phyloP scores from a whole-genome alignment of 2,888 invertebrate genomes.

The Buathra laborator region DNA sequence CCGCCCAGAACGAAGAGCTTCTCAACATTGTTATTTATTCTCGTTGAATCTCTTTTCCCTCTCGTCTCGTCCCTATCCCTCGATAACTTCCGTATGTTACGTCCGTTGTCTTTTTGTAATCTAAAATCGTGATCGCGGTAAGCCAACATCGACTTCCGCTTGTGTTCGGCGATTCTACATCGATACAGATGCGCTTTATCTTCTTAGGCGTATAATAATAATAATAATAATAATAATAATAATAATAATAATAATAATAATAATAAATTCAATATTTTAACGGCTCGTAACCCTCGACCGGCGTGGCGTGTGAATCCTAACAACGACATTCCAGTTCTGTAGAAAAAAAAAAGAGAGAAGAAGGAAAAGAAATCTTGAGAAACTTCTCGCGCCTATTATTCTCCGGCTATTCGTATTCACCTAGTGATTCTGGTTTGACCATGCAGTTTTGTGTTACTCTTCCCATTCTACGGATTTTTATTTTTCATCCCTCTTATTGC shows the following conservation, averaged over 20 bases:
- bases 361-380: slow-evolving; percentile 34
- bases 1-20: slow-evolving; percentile 1
- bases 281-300: not conserved
- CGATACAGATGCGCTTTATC: slow-evolving; percentile 1
- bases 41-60: not conserved
- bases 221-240: slow-evolving; percentile 13
- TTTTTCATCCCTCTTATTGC: slow-evolving; percentile 49
- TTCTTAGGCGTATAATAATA: not conserved
- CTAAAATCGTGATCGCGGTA: slow-evolving; percentile 47
- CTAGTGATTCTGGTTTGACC: slow-evolving; percentile 56
- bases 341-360: slow-evolving; percentile 20
- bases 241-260: slow-evolving; percentile 24
- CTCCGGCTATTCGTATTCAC: slow-evolving; percentile 32
- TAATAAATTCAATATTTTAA: slow-evolving; percentile 15
- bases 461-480: slow-evolving; percentile 63
- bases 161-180: slow-evolving; percentile 3
- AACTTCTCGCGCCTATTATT: slow-evolving; percentile 46
- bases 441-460: slow-evolving; percentile 28
- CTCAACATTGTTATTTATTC: slow-evolving; percentile 28
- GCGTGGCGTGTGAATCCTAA: slow-evolving; percentile 44
- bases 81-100: not conserved
- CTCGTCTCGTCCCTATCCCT: not conserved
- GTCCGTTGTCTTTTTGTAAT: not conserved
- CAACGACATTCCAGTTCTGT: slow-evolving; percentile 25
- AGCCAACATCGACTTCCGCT: slow-evolving; percentile 39